Conservation (phyloP, 2,888 invertebrate genomes). For the Apotomis betuletana region DNA sequence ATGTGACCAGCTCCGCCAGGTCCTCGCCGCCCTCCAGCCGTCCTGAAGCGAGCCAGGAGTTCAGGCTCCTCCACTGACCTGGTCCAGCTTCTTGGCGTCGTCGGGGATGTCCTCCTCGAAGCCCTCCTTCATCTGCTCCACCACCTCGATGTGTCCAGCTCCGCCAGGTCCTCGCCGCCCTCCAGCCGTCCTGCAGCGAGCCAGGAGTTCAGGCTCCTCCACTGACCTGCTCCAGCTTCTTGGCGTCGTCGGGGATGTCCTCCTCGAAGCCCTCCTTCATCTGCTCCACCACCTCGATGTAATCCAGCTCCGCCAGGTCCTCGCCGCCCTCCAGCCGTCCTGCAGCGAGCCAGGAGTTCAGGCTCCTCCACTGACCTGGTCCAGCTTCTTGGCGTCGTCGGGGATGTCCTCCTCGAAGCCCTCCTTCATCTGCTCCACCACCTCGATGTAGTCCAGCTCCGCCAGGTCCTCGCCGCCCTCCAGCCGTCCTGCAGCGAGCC, state of each 20-base stretch:
- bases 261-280: constrained; percentile 91
- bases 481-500: constrained; percentile 85
- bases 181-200: constrained; percentile 88
- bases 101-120: constrained; percentile 87
- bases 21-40: constrained; percentile 98
- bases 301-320: constrained; percentile 98
- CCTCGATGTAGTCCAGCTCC: constrained; percentile 98
- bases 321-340: constrained; percentile 96
- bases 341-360: constrained; percentile 46
- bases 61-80: constrained; percentile 53
- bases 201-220: too few relatives aligned
- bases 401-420: constrained; percentile 89
- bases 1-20: constrained; percentile 98
- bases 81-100: constrained; percentile 73
- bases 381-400: constrained; percentile 74
- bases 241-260: constrained; percentile 83
- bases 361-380: constrained; percentile 59
- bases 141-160: constrained; percentile 97
- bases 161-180: constrained; percentile 98
- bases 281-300: constrained; percentile 95
- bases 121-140: constrained; percentile 91
- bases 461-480: constrained; percentile 98
- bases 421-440: constrained; percentile 92
- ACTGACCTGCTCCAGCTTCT: constrained; percentile 73
- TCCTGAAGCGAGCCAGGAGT: constrained; percentile 68